Percentiles rank a stretch among this genome's conserved stretches.
phyloP scores from a whole-genome alignment of 2,888 invertebrate genomes.

The Petrophora chlorosata region DNA sequence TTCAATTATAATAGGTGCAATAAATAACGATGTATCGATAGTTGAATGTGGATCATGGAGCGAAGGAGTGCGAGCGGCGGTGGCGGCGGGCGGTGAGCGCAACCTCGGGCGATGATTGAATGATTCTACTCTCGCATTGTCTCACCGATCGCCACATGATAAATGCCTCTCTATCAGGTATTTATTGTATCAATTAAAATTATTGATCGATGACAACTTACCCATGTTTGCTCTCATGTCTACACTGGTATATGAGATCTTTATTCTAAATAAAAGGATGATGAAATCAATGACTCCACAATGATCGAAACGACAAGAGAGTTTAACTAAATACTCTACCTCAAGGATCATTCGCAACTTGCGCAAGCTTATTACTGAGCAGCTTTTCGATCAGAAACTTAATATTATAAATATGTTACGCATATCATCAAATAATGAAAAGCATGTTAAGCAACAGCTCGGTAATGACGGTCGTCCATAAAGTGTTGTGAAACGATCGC shows the following conservation, averaged over 20 bases:
- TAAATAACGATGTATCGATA: constrained; percentile 60
- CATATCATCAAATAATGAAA: constrained; percentile 54
- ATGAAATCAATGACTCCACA: constrained; percentile 9
- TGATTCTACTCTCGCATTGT: constrained; percentile 39
- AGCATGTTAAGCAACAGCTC: constrained; percentile 55
- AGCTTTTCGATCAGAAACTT: constrained; percentile 19
- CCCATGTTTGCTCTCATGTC: constrained; percentile 22
- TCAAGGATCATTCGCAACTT: constrained; percentile 18
- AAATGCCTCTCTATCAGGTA: constrained; percentile 32
- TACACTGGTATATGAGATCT: constrained; percentile 7
- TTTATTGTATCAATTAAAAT: constrained; percentile 57
- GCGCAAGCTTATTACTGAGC: constrained; percentile 11
- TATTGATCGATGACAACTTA: constrained; percentile 29
- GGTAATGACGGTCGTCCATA: constrained; percentile 57
- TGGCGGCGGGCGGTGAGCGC: constrained; percentile 41
- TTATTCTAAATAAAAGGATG: constrained; percentile 8
- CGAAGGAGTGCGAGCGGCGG: constrained; percentile 16
- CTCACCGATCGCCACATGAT: constrained; percentile 49
- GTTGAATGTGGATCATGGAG: constrained; percentile 52
- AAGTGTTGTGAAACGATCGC: constrained; percentile 59
- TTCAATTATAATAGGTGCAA: constrained; percentile 51
- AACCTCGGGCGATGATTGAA: constrained; percentile 48
- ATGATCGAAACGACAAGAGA: constrained; percentile 7
- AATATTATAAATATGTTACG: constrained; percentile 35
- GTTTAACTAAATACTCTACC: not conserved